These are phyloP conservation scores for Petroica traversi DNA, from an alignment of 2,113 vertebrate genomes.

Conservation along the genomic window DNA sequence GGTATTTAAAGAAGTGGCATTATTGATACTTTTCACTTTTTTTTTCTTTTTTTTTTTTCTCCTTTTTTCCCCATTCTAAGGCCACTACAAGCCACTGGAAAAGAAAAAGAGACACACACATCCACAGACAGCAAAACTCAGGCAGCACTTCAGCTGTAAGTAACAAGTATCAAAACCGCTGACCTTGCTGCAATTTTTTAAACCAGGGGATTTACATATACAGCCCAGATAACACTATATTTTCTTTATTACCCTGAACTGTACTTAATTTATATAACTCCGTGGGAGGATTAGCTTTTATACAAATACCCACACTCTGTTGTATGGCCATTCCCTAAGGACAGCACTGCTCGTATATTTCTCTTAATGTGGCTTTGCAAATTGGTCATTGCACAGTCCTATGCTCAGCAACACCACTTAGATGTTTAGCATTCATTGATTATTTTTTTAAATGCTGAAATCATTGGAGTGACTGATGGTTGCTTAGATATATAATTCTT, in stretches of 20 bases:
- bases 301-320: neutral
- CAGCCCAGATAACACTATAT: neutral
- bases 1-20: constrained; percentile 29
- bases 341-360: constrained; percentile 11
- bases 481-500: constrained; percentile 11
- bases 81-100: constrained; percentile 47
- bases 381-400: neutral
- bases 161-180: neutral
- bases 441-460: constrained; percentile 4
- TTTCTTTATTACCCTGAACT: constrained; percentile 51
- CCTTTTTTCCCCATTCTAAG: neutral
- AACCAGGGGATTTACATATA: neutral
- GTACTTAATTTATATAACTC: constrained; percentile 13
- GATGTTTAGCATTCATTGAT: constrained; percentile 31
- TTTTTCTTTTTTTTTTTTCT: no score
- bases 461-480: neutral
- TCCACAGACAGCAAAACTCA: neutral
- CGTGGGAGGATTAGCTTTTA: constrained; percentile 14
- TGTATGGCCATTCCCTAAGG: neutral
- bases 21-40: constrained; percentile 17
- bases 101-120: neutral
- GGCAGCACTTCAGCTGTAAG: neutral
- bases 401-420: neutral
- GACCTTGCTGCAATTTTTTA: neutral
- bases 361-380: constrained; percentile 27